Percentiles rank a stretch among this genome's conserved stretches.
These are phyloP conservation scores for Megaceryle maxima DNA, from an alignment of 2,113 vertebrate genomes.

Conservation along the genomic window DNA sequence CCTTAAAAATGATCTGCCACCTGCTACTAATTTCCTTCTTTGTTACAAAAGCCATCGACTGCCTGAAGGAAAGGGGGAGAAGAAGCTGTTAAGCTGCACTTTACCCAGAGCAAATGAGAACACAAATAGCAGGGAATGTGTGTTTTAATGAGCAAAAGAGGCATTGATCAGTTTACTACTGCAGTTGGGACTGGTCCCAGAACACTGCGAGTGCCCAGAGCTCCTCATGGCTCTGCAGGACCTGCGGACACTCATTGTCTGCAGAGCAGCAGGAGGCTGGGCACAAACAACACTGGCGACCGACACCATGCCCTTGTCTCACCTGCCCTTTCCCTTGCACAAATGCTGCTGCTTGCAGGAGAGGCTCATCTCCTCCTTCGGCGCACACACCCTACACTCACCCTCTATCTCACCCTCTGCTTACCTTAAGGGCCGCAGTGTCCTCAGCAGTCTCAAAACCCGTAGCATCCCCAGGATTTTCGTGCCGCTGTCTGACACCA, in stretches of 20 bases:
- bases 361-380: not conserved
- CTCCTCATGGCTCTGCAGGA: not conserved
- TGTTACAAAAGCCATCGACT: constrained; percentile 28
- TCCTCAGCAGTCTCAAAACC: constrained; percentile 91
- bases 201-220: not conserved
- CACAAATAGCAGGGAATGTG: constrained; percentile 53
- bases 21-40: constrained; percentile 61
- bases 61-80: constrained; percentile 46
- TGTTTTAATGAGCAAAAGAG: constrained; percentile 47
- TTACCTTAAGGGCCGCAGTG: constrained; percentile 91
- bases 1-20: constrained; percentile 56
- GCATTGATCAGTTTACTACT: constrained; percentile 36
- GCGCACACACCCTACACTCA: not conserved
- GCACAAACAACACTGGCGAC: not conserved
- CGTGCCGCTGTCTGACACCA: constrained; percentile 92
- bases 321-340: not conserved
- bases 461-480: constrained; percentile 97
- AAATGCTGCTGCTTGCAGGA: not conserved
- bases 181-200: not conserved
- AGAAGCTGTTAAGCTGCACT: constrained; percentile 53
- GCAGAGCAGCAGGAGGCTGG: not conserved
- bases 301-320: rapidly evolving
- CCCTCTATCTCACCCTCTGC: not conserved
- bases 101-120: constrained; percentile 48
- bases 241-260: not conserved